Percentiles rank a stretch among this genome's conserved stretches.
phyloP scores from a whole-genome alignment of 2,797 vertebrate species.

The Notoglanidium macrostoma region DNA sequence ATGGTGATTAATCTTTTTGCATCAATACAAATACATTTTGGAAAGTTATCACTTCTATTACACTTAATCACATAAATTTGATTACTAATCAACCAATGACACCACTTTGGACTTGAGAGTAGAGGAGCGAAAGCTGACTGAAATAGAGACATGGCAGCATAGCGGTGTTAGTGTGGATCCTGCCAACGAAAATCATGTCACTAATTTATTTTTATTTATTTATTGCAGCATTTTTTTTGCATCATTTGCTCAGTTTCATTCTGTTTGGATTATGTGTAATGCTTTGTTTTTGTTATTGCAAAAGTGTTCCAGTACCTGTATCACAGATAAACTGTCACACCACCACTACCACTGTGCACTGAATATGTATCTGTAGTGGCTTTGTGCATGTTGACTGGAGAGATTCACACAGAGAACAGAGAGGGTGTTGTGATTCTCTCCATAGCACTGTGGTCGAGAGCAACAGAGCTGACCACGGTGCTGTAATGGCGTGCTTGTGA shows the following conservation, averaged over 20 bases:
- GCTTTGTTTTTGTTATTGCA: neutral
- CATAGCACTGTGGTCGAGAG: neutral
- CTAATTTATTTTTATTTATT: neutral
- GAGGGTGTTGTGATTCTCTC: neutral
- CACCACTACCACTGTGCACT: neutral
- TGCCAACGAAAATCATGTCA: neutral
- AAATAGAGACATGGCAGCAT: neutral
- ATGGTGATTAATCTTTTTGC: neutral
- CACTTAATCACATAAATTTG: neutral
- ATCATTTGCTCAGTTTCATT: neutral
- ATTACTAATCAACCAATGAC: neutral
- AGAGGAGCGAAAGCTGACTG: neutral
- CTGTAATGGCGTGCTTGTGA: neutral
- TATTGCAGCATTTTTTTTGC: neutral
- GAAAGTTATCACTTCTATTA: neutral
- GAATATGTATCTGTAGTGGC: neutral
- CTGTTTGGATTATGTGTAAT: neutral
- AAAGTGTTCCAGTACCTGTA: neutral
- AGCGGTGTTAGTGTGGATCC: neutral
- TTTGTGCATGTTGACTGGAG: constrained; percentile 13
- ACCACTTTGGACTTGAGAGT: neutral
- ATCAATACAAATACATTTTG: neutral
- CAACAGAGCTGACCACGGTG: neutral
- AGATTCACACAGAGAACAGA: neutral
- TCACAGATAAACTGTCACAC: neutral